Evolutionary conservation across 2,888 invertebrate species (phyloP).

Genomic region (Euphydryas editha): DNA sequence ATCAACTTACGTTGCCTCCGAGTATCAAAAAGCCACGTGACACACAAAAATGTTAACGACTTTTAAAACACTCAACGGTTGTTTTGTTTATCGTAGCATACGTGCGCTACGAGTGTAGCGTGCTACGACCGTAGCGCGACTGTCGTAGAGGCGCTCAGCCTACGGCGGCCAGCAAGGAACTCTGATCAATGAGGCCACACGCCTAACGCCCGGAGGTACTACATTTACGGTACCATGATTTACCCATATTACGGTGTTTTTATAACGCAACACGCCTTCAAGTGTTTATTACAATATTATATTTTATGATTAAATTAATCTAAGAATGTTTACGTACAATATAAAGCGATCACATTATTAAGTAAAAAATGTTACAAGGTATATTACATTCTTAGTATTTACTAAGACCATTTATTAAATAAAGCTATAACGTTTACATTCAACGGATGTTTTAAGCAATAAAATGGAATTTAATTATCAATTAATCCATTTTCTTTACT

Average conservation of each 20-base stretch:
- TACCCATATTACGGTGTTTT: conserved; percentile 34
- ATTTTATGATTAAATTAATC: not conserved
- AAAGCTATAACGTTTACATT: too few species aligned
- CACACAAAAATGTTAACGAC: conserved; percentile 25
- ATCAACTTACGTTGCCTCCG: conserved; percentile 28
- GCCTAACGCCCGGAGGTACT: conserved; percentile 43
- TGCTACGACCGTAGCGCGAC: conserved; percentile 65
- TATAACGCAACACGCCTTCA: conserved; percentile 20
- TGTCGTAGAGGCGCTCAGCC: conserved; percentile 53
- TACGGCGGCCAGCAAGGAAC: conserved; percentile 50
- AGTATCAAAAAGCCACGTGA: conserved; percentile 35
- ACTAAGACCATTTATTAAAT: too few species aligned
- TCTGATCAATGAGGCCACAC: conserved; percentile 55
- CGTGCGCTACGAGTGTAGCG: conserved; percentile 66
- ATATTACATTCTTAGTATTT: too few species aligned
- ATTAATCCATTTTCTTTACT: too few species aligned
- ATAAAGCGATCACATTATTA: too few species aligned
- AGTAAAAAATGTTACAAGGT: too few species aligned
- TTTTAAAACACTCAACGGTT: conserved; percentile 33
- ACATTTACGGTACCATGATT: conserved; percentile 47
- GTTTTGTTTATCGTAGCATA: conserved; percentile 35
- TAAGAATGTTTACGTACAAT: too few species aligned
- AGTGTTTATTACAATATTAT: not conserved
- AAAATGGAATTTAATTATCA: too few species aligned
- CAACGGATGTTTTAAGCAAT: too few species aligned